Evolutionary conservation across 1,140 invertebrate genomes (phyloP), one percentile per base, ranked within the genome.

Genomic region (Heliconius hermathena): DNA sequence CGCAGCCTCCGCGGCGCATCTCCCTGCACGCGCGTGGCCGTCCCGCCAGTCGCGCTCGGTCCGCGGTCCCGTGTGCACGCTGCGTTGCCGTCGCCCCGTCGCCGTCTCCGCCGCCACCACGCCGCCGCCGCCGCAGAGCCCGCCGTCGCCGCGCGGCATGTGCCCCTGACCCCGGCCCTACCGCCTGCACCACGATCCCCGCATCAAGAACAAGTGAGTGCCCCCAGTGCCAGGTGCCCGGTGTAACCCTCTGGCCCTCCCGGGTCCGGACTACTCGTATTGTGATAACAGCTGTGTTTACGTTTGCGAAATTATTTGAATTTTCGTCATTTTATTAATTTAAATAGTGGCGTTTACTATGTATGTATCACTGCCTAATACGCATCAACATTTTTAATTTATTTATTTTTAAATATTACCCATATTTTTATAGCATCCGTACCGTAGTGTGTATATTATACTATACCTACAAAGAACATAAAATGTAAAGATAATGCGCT

Each of bases 171-270:
- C 78, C 85, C 79, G 82, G 82, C 81, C 78, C 60, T 81, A 66
- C 60, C 60, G 76, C 18, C 80, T 81, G 60, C 78, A 80, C 76
- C 82, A 81, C 83, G 84, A 85, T 77, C 84, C 81, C 71, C 80
- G 78, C 72, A 76, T 77, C 81, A 84, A 84, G 82, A 73, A 81
- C 83, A 87, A 83, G 87, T 88, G 85, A 88, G 87, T 88, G 71
- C 33, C 41, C 3, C 9, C 41, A 36, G 33, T 36, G 6, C 33
- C 33, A 3, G 13, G 41, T 46, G 13, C 41, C n/a, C 52, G 16
- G 52, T 54, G n/a, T 8, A 54, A 6, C 52, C 52, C 41, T 6
- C 16, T 52, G 5, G 49, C 18, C 16, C 18, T 18, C 49, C 16
- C 49, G 49, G 13, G 46, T 52, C 6, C 49, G 2, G 6, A 52